Percentiles rank a stretch among this genome's conserved stretches.
Conservation (phyloP, 2,888 invertebrate species). For the Drosophila acutilabella region DNA sequence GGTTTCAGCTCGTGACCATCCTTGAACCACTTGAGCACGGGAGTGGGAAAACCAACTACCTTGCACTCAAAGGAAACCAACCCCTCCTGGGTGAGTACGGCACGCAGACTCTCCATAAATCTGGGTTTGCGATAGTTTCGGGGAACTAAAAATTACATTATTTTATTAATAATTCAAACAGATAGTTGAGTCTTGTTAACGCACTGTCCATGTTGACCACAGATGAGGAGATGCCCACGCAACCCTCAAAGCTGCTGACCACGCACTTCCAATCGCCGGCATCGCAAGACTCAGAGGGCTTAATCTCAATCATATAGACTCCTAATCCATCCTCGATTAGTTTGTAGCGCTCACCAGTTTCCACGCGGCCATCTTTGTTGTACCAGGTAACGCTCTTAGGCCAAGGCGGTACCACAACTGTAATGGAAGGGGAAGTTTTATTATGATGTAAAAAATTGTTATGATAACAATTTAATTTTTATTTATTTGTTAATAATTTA, state of each 20-base stretch:
- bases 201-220: constrained; percentile 92
- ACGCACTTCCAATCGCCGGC: constrained; percentile 97
- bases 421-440: background rate
- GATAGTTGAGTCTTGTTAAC: constrained; percentile 61
- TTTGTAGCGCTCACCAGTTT: constrained; percentile 89
- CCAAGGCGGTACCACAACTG: constrained; percentile 94
- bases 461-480: no score
- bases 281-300: constrained; percentile 91
- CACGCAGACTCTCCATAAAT: constrained; percentile 95
- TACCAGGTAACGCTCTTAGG: constrained; percentile 93
- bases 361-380: constrained; percentile 92
- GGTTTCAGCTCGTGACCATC: constrained; percentile 96
- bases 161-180: background rate
- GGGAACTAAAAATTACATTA: constrained; percentile 88
- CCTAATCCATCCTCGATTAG: constrained; percentile 93
- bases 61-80: constrained; percentile 97
- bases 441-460: no score
- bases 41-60: constrained; percentile 96
- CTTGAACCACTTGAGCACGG: constrained; percentile 95
- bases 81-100: constrained; percentile 95
- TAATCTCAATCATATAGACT: constrained; percentile 91
- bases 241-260: constrained; percentile 91
- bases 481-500: no score
- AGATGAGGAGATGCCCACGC: constrained; percentile 91
- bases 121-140: constrained; percentile 95